These are phyloP conservation scores for Pristionchus japonicus DNA, from an alignment of 2,888 invertebrate genomes.

Conservation along the genomic window DNA sequence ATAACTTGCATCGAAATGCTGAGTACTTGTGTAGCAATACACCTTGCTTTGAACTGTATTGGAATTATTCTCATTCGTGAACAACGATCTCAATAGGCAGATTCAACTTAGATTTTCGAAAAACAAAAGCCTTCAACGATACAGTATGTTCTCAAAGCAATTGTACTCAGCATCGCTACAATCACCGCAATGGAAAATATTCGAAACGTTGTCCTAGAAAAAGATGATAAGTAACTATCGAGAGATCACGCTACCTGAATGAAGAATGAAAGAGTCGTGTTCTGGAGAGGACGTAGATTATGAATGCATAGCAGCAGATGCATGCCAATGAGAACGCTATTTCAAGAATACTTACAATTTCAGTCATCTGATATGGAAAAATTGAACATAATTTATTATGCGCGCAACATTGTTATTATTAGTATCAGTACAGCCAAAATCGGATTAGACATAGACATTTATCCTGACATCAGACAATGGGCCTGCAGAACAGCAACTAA, in stretches of 20 bases:
- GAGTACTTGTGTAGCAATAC: neutral
- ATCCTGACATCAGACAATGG: too few relatives aligned
- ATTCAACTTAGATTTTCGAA: neutral
- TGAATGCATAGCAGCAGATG: neutral
- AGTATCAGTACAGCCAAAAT: too few relatives aligned
- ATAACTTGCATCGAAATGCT: neutral
- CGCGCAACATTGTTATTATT: neutral
- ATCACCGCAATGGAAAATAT: neutral
- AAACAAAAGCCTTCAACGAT: neutral
- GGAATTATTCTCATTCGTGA: neutral
- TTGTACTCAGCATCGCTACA: neutral
- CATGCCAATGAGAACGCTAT: neutral
- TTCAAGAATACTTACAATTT: neutral
- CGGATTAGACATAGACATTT: too few relatives aligned
- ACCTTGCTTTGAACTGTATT: neutral
- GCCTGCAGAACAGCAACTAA: too few relatives aligned
- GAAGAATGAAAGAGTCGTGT: neutral
- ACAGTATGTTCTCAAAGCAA: neutral
- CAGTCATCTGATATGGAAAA: neutral
- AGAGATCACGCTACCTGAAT: neutral
- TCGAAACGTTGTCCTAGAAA: neutral
- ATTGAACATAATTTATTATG: neutral
- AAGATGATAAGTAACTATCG: neutral
- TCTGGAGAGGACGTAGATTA: neutral
- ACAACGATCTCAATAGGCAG: neutral